Base-by-base conservation (phyloP, 2,888 invertebrate genomes). In the Dryomyza anilis region DNA sequence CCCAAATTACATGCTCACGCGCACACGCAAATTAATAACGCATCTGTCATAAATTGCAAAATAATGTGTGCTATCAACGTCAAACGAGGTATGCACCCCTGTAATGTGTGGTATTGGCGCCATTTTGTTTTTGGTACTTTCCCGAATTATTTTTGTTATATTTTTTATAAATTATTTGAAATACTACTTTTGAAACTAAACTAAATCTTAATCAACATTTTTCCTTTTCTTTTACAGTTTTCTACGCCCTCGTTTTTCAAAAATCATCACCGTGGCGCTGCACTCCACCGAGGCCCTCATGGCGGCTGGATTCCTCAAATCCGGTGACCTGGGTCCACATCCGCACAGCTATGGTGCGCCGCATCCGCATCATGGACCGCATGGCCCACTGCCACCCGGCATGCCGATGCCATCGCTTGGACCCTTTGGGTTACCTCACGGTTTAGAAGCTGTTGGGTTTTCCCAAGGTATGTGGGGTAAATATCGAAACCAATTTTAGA, bases 401-500 rank as follows among this genome's bases (percentile, higher is more conserved):
- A 84, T 84, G 84, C 81, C 84, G 65, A 84, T 84, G 84, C 78
- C 83, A 57, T 82, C 83, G 43, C 73, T 84, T 67, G 81, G 81
- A 76, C 84, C 83, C 74, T 84, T 84, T 77, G 83, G 84, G 75
- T 76, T 84, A 75, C 82, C 83, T 71, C 84, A 84, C 73, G 83
- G 84, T 71, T 76, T 84, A 72, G 84, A 84, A 75, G 83, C 83
- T 71, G 84, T 84, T 76, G 84, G 84, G 79, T 84, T 83, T 75
- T 81, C 83, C 78, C 84, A 84, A 83, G 83, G 84, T 83, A 83
- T 84, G 83, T 84, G 84, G 84, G 84, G 84, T 84, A 84, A 84
- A 82, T 84, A 84, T 82, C 78, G 72, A 66, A 46, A 71, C 46
- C 73, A 74, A 78, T 78, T 78, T 78, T 78, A 73, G 67, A 55